phyloP scores from a whole-genome alignment of 2,888 invertebrate genomes.

The Halocaridina rubra region DNA sequence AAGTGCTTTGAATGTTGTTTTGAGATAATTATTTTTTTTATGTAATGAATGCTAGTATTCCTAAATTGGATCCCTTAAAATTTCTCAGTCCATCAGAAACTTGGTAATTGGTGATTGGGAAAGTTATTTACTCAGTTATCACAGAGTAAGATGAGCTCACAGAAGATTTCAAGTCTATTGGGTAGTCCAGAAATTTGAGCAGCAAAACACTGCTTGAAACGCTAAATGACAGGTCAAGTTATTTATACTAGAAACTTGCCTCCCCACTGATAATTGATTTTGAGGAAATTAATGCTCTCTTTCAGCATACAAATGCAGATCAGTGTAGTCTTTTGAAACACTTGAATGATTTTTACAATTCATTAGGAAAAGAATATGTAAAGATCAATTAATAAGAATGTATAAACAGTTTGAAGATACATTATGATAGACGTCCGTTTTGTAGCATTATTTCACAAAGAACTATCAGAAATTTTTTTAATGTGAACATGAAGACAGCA shows the following conservation, averaged over 20 bases:
- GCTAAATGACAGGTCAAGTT: constrained; percentile 17
- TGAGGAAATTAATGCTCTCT: constrained; percentile 14
- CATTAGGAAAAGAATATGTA: neutral
- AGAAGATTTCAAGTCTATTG: neutral
- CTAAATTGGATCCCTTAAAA: constrained; percentile 2
- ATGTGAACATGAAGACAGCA: neutral
- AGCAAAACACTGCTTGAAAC: neutral
- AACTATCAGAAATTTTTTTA: no score
- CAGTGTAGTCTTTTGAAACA: neutral
- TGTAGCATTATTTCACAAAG: no score
- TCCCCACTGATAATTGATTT: constrained; percentile 12
- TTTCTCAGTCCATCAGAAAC: neutral
- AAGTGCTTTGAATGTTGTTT: neutral
- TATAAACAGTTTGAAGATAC: neutral
- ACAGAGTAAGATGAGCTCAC: neutral
- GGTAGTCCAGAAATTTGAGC: neutral
- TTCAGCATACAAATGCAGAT: constrained; percentile 5
- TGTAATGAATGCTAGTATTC: constrained; percentile 9
- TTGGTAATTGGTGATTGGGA: neutral
- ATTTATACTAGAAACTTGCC: neutral
- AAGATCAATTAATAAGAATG: neutral
- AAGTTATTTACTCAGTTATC: neutral
- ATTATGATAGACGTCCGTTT: no score
- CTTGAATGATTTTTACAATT: neutral
- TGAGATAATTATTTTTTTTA: neutral